phyloP scores from a whole-genome alignment of 2,113 vertebrate species.

The Upupa epops region DNA sequence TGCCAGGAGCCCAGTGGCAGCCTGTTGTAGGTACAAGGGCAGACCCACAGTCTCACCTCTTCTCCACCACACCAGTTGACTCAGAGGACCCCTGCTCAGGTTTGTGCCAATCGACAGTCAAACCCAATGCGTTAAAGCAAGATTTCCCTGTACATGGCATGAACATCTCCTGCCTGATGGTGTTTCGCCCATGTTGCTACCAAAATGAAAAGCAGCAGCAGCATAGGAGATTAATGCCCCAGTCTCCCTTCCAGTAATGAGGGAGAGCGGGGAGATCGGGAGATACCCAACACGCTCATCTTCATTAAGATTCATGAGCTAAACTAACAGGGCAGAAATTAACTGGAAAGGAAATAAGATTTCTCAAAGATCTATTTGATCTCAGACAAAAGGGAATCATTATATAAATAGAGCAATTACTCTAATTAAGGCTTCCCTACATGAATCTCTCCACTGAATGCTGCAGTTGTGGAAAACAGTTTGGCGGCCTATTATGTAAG shows the following conservation, averaged over 20 bases:
- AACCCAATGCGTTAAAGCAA: background rate
- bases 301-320: slow-evolving; percentile 56
- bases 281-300: background rate
- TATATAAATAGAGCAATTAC: slow-evolving; percentile 74
- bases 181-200: background rate
- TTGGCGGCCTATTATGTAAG: slow-evolving; percentile 49
- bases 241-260: background rate
- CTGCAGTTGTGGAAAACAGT: slow-evolving; percentile 40
- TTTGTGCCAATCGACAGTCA: background rate
- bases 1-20: background rate
- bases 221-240: background rate
- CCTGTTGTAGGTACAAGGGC: rapidly evolving
- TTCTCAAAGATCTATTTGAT: slow-evolving; percentile 65
- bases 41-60: background rate
- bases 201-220: background rate
- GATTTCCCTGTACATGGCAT: background rate
- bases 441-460: slow-evolving; percentile 15
- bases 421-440: slow-evolving; percentile 66
- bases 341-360: slow-evolving; percentile 47
- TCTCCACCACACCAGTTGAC: background rate
- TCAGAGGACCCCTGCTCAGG: background rate
- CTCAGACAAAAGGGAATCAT: slow-evolving; percentile 52
- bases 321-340: slow-evolving; percentile 58
- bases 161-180: background rate
- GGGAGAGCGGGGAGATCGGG: background rate